phyloP scores from a whole-genome alignment of 2,797 vertebrate species.

The Hyperoplus lanceolatus region DNA sequence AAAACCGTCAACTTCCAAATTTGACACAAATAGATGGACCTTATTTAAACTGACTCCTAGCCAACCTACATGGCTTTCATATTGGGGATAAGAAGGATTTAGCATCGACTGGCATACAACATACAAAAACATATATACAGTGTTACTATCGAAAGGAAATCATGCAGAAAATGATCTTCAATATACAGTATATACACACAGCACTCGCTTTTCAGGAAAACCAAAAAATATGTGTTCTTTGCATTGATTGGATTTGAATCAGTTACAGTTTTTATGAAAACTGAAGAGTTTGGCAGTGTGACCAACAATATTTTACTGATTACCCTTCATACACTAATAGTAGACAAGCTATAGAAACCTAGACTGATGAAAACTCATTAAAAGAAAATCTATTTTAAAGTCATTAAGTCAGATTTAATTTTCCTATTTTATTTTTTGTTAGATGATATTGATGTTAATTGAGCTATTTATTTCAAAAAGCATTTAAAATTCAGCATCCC shows the following conservation, averaged over 20 bases:
- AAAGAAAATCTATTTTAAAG: too few species aligned
- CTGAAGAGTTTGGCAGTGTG: not conserved
- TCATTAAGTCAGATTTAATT: too few species aligned
- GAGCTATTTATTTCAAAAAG: not conserved
- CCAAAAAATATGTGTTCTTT: too few species aligned
- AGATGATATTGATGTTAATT: not conserved
- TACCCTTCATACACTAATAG: too few species aligned
- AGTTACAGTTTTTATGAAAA: not conserved
- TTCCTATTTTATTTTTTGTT: not conserved
- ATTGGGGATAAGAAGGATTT: constrained; percentile 15
- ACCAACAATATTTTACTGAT: too few species aligned
- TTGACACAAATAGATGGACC: constrained; percentile 29
- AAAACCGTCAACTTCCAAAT: not conserved
- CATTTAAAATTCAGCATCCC: not conserved
- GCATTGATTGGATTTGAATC: not conserved
- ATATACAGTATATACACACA: not conserved
- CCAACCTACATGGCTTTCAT: constrained; percentile 12
- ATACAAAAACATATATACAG: not conserved
- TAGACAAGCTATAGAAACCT: too few species aligned
- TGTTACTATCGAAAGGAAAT: not conserved
- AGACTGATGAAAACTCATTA: too few species aligned
- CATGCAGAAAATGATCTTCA: not conserved
- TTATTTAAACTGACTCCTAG: constrained; percentile 17
- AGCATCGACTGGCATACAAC: constrained; percentile 3
- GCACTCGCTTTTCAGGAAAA: too few species aligned